Percentiles rank a stretch among this genome's conserved stretches.
Evolutionary conservation across 2,888 invertebrate species (phyloP).

Genomic region (Creontiades dilutus): DNA sequence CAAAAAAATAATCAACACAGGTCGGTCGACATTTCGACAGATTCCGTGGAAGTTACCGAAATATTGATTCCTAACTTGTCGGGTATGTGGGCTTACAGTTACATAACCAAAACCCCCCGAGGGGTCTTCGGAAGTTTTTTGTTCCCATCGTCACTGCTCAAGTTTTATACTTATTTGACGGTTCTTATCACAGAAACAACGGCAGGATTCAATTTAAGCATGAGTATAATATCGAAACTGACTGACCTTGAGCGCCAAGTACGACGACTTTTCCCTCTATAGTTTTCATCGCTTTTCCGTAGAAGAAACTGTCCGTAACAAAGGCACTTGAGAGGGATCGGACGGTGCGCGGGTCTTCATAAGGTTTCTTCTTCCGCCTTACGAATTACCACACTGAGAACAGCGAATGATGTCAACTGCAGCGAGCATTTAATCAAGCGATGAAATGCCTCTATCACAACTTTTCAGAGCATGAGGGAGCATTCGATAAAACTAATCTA

Average conservation of each 20-base stretch:
- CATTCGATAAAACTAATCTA: neutral
- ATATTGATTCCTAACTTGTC: neutral
- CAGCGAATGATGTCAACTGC: neutral
- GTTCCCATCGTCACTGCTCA: too few species aligned
- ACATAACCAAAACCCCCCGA: slow-evolving; percentile 50
- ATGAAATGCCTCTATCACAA: neutral
- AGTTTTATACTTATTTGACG: too few species aligned
- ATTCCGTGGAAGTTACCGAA: too few species aligned
- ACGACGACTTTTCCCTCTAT: slow-evolving; percentile 92
- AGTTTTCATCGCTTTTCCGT: slow-evolving; percentile 82
- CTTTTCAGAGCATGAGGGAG: neutral
- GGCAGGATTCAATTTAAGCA: neutral
- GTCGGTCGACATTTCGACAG: too few species aligned
- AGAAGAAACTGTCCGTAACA: slow-evolving; percentile 2
- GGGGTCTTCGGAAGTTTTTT: neutral
- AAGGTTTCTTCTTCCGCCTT: neutral
- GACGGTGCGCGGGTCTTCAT: neutral
- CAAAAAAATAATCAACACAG: too few species aligned
- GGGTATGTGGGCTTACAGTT: neutral
- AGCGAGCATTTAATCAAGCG: neutral
- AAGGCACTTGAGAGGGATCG: slow-evolving; percentile 20
- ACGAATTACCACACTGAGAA: neutral
- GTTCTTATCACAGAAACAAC: too few species aligned
- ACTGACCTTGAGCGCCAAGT: slow-evolving; percentile 88
- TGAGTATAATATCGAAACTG: neutral